A percentile compares a stretch with the other conserved stretches of the same genome.
Conservation (phyloP, 1,140 invertebrate genomes). For the Phenacoccus solenopsis region DNA sequence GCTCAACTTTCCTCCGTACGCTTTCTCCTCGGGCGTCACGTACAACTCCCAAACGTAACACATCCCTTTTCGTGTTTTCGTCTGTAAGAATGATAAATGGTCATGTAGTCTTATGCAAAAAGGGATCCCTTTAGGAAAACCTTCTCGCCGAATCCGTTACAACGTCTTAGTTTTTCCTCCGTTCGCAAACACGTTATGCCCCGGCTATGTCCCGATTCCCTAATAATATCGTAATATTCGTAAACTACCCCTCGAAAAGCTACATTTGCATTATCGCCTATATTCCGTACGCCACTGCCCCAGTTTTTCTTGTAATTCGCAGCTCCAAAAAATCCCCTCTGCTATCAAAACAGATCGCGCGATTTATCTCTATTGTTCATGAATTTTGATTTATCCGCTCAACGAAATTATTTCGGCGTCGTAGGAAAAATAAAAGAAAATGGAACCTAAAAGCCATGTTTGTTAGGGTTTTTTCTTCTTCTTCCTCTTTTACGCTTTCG, state of each 20-base stretch:
- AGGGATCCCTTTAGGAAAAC: conserved; percentile 10
- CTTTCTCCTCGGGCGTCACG: neutral
- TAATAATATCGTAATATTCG: neutral
- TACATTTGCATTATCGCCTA: neutral
- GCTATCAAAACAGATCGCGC: neutral
- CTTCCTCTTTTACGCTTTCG: neutral
- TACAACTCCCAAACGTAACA: conserved; percentile 12
- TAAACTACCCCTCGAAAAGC: neutral
- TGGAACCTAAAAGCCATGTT: neutral
- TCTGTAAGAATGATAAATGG: conserved; percentile 16
- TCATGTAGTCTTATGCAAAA: conserved; percentile 15
- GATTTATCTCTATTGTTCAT: neutral
- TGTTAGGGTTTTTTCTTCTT: neutral
- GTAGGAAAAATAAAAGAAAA: neutral
- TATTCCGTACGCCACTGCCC: neutral
- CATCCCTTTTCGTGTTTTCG: conserved; percentile 16
- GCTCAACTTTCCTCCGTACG: neutral
- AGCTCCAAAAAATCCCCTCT: neutral
- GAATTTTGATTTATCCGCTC: neutral
- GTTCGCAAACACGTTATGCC: neutral
- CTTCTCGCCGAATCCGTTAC: conserved; percentile 6
- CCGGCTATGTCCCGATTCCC: neutral
- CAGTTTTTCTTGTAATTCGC: neutral
- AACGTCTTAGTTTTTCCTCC: conserved; percentile 7
- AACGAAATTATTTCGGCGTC: neutral